A percentile compares a stretch with the other conserved stretches of the same genome.
phyloP scores from a whole-genome alignment of 2,888 invertebrate species.

The Tenthredo scrophulariae region DNA sequence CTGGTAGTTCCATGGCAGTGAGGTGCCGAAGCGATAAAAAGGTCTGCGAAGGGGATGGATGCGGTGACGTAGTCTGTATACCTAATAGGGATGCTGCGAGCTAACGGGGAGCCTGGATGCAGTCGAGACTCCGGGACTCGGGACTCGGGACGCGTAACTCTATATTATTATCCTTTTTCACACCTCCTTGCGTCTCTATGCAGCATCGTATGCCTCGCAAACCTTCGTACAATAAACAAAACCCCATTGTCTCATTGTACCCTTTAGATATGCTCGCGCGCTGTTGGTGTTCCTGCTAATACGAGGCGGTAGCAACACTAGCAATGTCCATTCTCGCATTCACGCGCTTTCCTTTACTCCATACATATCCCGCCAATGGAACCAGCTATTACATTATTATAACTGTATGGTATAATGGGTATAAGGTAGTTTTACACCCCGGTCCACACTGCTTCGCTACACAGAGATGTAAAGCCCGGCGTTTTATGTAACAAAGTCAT shows the following conservation, averaged over 20 bases:
- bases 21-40: constrained; percentile 53
- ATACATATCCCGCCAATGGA: neutral
- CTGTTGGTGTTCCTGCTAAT: constrained; percentile 45
- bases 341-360: constrained; percentile 25
- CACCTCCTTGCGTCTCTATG: constrained; percentile 75
- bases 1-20: constrained; percentile 5
- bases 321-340: neutral
- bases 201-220: constrained; percentile 48
- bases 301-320: constrained; percentile 14
- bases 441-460: neutral
- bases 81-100: constrained; percentile 56
- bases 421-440: neutral
- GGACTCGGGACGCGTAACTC: constrained; percentile 68
- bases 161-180: constrained; percentile 78
- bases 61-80: constrained; percentile 47
- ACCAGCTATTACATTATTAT: constrained; percentile 45
- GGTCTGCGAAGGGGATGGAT: constrained; percentile 25
- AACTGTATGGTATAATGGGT: neutral
- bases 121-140: constrained; percentile 46
- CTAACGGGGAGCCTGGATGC: constrained; percentile 52
- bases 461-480: neutral
- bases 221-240: constrained; percentile 70
- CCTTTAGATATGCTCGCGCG: constrained; percentile 35
- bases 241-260: constrained; percentile 71
- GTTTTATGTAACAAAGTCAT: constrained; percentile 6